These are phyloP conservation scores for Ophioninae sp. DNA, from an alignment of 2,888 invertebrate species.

Conservation along the genomic window DNA sequence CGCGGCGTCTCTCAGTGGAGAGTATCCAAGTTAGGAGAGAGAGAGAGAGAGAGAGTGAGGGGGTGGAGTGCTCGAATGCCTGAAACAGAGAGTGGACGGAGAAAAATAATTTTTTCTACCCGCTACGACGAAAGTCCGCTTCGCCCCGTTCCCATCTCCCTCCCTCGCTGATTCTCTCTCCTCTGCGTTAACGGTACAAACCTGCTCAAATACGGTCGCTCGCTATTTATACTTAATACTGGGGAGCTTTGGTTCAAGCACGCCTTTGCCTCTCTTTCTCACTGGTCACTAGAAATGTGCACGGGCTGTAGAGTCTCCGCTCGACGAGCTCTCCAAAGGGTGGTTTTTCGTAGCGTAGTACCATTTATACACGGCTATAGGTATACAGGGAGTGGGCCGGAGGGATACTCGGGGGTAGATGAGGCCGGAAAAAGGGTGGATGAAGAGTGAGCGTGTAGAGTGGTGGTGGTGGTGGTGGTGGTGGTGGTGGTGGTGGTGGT, in stretches of 20 bases:
- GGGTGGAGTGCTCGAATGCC: constrained; percentile 10
- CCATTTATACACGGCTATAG: constrained; percentile 8
- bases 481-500: too few relatives aligned
- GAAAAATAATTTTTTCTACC: constrained; percentile 77
- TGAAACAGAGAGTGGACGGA: constrained; percentile 65
- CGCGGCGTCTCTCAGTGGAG: constrained; percentile 49
- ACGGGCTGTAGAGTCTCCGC: constrained; percentile 54
- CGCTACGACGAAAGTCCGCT: too few relatives aligned
- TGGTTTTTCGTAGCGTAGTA: constrained; percentile 47
- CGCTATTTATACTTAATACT: constrained; percentile 33
- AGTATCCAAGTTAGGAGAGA: constrained; percentile 1
- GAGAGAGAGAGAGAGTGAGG: not conserved
- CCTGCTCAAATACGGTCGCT: constrained; percentile 24
- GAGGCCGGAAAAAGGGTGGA: constrained; percentile 60
- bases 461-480: too few relatives aligned
- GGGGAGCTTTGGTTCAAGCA: constrained; percentile 45
- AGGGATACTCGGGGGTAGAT: constrained; percentile 30
- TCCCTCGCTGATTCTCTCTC: constrained; percentile 31
- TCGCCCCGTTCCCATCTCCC: constrained; percentile 39
- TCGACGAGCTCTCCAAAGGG: constrained; percentile 62
- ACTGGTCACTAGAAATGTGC: constrained; percentile 53
- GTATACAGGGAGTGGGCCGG: not conserved
- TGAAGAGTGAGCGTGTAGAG: constrained; percentile 63
- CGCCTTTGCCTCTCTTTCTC: constrained; percentile 59
- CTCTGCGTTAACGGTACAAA: constrained; percentile 7